Percentiles rank a stretch among this genome's conserved stretches.
Evolutionary conservation across 1,140 invertebrate genomes (phyloP).

Genomic region (Bilobella aurantiaca): DNA sequence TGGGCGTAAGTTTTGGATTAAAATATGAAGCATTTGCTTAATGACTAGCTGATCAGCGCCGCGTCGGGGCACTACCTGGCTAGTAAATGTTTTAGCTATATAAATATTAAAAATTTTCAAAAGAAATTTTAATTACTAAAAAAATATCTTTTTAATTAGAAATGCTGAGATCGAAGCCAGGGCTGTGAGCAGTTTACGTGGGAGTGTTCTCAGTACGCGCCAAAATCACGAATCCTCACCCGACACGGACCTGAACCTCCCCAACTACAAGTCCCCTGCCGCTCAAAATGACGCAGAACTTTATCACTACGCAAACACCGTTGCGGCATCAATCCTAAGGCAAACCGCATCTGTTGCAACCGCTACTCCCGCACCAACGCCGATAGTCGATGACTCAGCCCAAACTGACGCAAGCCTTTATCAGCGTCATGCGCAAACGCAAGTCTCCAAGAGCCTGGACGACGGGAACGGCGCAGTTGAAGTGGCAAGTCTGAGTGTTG

Average conservation of each 20-base stretch:
- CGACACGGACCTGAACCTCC: conserved; percentile 15
- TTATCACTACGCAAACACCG: conserved; percentile 7
- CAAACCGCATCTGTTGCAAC: background rate
- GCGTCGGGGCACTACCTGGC: no score
- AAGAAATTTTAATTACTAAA: background rate
- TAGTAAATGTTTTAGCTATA: no score
- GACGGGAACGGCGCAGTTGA: background rate
- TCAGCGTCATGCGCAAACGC: conserved; percentile 19
- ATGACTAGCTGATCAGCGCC: no score
- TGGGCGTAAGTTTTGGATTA: no score
- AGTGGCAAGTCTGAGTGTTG: no score
- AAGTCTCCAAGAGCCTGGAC: conserved; percentile 14
- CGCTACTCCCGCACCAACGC: conserved; percentile 20
- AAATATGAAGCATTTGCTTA: no score
- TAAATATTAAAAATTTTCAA: no score
- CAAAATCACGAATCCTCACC: conserved; percentile 5
- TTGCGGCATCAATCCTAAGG: background rate
- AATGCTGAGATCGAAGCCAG: conserved; percentile 18
- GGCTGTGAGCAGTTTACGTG: conserved; percentile 21
- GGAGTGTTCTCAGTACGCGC: conserved; percentile 20
- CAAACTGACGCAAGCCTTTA: conserved; percentile 25
- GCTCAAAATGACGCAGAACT: conserved; percentile 11
- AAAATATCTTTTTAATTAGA: background rate
- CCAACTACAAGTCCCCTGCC: no score
- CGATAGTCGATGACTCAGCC: conserved; percentile 19